phyloP scores from a whole-genome alignment of 2,797 vertebrate species.

The Crax fasciolata region DNA sequence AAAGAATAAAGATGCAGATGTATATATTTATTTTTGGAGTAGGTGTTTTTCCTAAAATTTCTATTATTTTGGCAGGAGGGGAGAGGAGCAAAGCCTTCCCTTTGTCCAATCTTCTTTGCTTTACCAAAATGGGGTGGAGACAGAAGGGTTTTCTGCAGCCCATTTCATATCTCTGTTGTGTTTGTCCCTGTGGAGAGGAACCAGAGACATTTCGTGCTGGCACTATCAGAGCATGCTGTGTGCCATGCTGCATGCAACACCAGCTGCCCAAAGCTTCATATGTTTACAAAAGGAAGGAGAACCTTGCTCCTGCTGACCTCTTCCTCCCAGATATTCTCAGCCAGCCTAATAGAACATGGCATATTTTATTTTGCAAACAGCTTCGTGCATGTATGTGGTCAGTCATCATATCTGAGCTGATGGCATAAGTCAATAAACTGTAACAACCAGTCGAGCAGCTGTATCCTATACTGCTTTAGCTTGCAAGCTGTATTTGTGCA shows the following conservation, averaged over 20 bases:
- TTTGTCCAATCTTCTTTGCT: not conserved
- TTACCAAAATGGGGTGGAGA: not conserved
- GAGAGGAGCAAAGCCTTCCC: not conserved
- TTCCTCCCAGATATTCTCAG: not conserved
- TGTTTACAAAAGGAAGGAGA: not conserved
- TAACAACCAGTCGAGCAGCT: not conserved
- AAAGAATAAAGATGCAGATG: conserved; percentile 32
- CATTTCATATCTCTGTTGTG: not conserved
- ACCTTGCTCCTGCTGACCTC: not conserved
- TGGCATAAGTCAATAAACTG: not conserved
- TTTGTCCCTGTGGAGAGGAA: not conserved
- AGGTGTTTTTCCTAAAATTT: conserved; percentile 43
- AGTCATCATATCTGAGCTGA: not conserved
- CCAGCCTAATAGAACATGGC: not conserved
- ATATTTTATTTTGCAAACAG: not conserved
- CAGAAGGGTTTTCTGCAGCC: not conserved
- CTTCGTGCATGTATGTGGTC: accelerated
- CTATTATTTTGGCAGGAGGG: not conserved
- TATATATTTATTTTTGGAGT: conserved; percentile 37
- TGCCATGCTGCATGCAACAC: accelerated
- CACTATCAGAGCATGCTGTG: not conserved
- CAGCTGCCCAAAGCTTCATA: not conserved
- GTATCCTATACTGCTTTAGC: not conserved
- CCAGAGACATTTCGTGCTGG: not conserved
- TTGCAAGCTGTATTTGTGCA: not conserved